phyloP scores from a whole-genome alignment of 2,797 vertebrate genomes.

The Lates japonicus region DNA sequence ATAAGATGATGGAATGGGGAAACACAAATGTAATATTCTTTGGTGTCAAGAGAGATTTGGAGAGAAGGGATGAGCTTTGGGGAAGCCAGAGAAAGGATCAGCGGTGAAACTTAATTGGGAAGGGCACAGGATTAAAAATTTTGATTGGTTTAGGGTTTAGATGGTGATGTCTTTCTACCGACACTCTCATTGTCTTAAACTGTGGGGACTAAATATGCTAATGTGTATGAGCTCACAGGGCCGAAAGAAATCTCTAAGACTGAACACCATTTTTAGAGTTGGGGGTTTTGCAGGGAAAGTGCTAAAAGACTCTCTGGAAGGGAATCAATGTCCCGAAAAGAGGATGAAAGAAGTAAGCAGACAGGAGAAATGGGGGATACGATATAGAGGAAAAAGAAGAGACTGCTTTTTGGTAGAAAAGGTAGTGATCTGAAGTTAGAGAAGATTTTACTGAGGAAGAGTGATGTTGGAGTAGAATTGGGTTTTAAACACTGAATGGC shows the following conservation, averaged over 20 bases:
- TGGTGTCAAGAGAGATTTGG: slow-evolving; percentile 65
- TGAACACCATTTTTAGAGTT: slow-evolving; percentile 12
- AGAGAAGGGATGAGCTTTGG: slow-evolving; percentile 61
- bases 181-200: slow-evolving; percentile 74
- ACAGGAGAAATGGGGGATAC: slow-evolving; percentile 23
- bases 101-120: slow-evolving; percentile 76
- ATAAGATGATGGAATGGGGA: slow-evolving; percentile 53
- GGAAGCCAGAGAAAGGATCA: slow-evolving; percentile 71
- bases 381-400: slow-evolving; percentile 8
- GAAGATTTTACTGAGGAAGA: slow-evolving; percentile 20
- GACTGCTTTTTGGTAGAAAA: slow-evolving; percentile 7
- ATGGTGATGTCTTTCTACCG: slow-evolving; percentile 63
- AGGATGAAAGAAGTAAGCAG: slow-evolving; percentile 24
- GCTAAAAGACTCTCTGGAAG: slow-evolving; percentile 18
- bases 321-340: slow-evolving; percentile 26
- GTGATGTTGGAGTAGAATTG: neutral
- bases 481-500: slow-evolving; percentile 1
- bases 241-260: slow-evolving; percentile 28
- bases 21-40: slow-evolving; percentile 69
- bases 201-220: slow-evolving; percentile 63
- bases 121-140: slow-evolving; percentile 73
- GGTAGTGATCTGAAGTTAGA: slow-evolving; percentile 11
- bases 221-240: slow-evolving; percentile 55
- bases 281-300: slow-evolving; percentile 20
- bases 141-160: slow-evolving; percentile 80